Conservation (phyloP, 2,888 invertebrate species). For the Plagodis pulveraria region DNA sequence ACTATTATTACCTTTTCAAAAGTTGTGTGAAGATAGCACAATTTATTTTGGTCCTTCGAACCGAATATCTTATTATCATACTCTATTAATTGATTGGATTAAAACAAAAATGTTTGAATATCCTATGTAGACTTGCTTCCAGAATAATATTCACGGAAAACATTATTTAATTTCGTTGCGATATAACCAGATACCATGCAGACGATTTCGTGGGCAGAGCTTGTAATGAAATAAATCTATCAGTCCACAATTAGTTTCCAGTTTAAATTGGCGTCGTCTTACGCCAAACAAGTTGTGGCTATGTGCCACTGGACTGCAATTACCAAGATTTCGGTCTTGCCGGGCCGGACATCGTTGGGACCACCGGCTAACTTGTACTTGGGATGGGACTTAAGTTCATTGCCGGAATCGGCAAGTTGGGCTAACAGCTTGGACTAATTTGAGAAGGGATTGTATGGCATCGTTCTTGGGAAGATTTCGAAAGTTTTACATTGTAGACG, state of each 20-base stretch:
- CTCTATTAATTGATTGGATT: no score
- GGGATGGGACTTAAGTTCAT: conserved; percentile 41
- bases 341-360: conserved; percentile 44
- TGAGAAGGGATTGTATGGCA: conserved; percentile 7
- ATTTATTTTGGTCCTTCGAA: no score
- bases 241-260: conserved; percentile 18
- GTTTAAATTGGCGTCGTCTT: conserved; percentile 27
- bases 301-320: conserved; percentile 29
- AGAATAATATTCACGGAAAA: no score
- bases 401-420: conserved; percentile 31
- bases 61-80: no score
- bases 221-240: conserved; percentile 2
- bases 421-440: conserved; percentile 22
- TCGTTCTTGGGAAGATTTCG: not conserved
- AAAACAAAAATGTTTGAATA: no score
- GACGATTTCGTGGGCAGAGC: no score
- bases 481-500: not conserved
- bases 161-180: no score
- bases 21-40: no score
- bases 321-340: conserved; percentile 32
- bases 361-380: conserved; percentile 34
- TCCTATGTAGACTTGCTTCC: no score
- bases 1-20: no score
- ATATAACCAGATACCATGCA: no score
- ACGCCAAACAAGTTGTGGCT: conserved; percentile 29